phyloP scores from a whole-genome alignment of 2,113 vertebrate species.

The Hypomesus transpacificus region DNA sequence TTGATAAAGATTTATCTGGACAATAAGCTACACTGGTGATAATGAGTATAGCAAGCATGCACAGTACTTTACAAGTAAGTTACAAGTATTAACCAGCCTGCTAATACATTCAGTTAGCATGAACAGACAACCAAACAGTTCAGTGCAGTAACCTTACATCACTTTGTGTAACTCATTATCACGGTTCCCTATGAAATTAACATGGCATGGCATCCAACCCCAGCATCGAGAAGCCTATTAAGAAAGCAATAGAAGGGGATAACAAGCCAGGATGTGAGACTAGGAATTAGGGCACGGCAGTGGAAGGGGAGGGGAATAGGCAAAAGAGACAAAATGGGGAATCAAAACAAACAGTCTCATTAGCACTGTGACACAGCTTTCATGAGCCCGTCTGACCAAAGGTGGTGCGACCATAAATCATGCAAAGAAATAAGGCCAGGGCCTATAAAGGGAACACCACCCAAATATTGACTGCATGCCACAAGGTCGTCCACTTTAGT shows the following conservation, averaged over 20 bases:
- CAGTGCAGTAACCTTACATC: no score
- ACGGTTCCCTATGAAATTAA: no score
- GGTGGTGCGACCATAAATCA: slow-evolving; percentile 77
- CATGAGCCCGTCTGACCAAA: slow-evolving; percentile 72
- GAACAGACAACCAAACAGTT: no score
- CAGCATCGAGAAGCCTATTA: not conserved
- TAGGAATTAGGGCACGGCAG: slow-evolving; percentile 17
- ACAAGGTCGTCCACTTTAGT: slow-evolving; percentile 47
- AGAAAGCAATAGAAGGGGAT: not conserved
- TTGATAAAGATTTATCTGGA: no score
- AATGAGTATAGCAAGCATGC: no score
- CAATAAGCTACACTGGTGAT: no score
- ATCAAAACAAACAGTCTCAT: slow-evolving; percentile 76
- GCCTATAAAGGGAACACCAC: slow-evolving; percentile 72
- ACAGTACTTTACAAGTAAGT: no score
- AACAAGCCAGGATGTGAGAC: slow-evolving; percentile 33
- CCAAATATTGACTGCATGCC: slow-evolving; percentile 70
- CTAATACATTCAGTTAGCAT: no score
- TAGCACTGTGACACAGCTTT: slow-evolving; percentile 76
- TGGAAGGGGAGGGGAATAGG: slow-evolving; percentile 6
- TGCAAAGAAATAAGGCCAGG: slow-evolving; percentile 61
- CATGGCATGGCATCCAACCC: no score
- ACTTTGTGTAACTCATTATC: no score
- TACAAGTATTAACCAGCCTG: no score
- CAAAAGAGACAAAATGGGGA: slow-evolving; percentile 43